Evolutionary conservation across 2,797 vertebrate species (phyloP).

Genomic region (Discoglossus pictus): DNA sequence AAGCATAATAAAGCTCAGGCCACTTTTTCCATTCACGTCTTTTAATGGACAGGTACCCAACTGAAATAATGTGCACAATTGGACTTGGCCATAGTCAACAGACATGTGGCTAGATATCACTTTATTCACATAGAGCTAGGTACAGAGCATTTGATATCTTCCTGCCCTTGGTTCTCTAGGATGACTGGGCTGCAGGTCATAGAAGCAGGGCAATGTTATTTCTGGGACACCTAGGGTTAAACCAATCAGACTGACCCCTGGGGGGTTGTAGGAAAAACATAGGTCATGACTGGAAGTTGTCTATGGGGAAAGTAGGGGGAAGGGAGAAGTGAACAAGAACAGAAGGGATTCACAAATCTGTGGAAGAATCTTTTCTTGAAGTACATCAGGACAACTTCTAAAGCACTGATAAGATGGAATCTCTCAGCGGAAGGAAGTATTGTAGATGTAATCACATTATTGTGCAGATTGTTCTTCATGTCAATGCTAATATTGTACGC

Average conservation of each 20-base stretch:
- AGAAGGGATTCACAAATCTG: constrained; percentile 8
- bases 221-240: constrained; percentile 43
- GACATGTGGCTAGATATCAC: background rate
- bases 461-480: no score
- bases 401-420: background rate
- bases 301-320: background rate
- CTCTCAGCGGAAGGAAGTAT: no score
- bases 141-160: background rate
- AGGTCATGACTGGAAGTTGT: constrained; percentile 21
- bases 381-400: background rate
- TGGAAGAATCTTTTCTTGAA: background rate
- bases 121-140: background rate
- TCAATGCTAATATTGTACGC: no score
- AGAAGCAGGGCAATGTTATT: constrained; percentile 15
- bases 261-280: constrained; percentile 28
- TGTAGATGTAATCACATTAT: no score
- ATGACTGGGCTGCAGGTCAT: background rate
- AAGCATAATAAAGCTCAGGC: background rate
- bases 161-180: background rate
- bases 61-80: background rate
- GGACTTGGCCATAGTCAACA: background rate
- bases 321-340: background rate
- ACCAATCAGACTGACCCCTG: constrained; percentile 43
- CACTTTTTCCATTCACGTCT: background rate
- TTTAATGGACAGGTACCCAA: background rate